phyloP scores from a whole-genome alignment of 2,888 invertebrate species.

The Philopedon plagiatum region DNA sequence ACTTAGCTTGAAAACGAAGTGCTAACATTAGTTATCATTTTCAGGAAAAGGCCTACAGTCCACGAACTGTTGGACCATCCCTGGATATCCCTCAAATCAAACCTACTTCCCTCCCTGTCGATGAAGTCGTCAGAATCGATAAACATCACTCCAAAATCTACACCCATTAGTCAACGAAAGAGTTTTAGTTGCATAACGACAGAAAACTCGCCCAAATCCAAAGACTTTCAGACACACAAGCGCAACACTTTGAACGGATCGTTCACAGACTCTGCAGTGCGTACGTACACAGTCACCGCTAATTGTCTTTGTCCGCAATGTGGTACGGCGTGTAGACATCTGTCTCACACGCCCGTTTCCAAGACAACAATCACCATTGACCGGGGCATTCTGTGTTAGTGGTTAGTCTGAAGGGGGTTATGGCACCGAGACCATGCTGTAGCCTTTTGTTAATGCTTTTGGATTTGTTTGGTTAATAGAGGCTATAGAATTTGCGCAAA shows the following conservation, averaged over 20 bases:
- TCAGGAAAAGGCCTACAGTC: constrained; percentile 90
- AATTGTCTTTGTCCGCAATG: constrained; percentile 69
- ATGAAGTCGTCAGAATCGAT: constrained; percentile 52
- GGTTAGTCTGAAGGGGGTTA: constrained; percentile 16
- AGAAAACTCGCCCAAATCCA: constrained; percentile 40
- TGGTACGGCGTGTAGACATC: constrained; percentile 68
- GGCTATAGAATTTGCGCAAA: constrained; percentile 5
- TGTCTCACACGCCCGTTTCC: constrained; percentile 67
- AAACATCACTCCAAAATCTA: constrained; percentile 56
- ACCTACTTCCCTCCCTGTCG: constrained; percentile 59
- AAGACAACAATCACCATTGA: constrained; percentile 68
- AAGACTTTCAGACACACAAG: constrained; percentile 47
- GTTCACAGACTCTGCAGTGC: constrained; percentile 62
- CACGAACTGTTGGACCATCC: constrained; percentile 91
- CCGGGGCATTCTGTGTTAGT: constrained; percentile 71
- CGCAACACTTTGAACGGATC: constrained; percentile 44
- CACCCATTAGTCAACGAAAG: constrained; percentile 64
- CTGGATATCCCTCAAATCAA: constrained; percentile 77
- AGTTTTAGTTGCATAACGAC: constrained; percentile 60
- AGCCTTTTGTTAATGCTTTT: constrained; percentile 44
- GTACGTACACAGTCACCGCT: constrained; percentile 64
- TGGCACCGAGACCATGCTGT: constrained; percentile 20
- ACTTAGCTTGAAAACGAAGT: no score
- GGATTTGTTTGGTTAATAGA: constrained; percentile 12
- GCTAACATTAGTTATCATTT: constrained; percentile 65